Evolutionary conservation across 2,888 invertebrate species (phyloP).

Genomic region (Zaprionus lineosus): DNA sequence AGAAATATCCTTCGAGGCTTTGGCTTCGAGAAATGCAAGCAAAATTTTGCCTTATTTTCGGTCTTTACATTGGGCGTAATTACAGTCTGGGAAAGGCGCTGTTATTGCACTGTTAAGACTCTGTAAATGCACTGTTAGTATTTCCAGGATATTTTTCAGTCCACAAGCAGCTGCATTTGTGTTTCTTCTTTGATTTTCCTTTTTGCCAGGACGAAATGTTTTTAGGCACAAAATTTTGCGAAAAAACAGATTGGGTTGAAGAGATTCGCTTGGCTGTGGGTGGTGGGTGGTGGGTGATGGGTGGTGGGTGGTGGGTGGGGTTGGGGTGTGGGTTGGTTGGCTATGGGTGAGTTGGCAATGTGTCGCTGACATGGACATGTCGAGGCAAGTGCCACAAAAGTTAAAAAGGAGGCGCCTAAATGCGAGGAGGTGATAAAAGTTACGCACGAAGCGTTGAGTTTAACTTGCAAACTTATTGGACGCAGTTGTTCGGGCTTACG

Average conservation of each 20-base stretch:
- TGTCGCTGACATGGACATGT: slow-evolving; percentile 24
- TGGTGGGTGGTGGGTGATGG: no score
- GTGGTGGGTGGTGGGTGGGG: no score
- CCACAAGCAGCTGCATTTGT: no score
- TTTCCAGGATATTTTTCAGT: slow-evolving; percentile 17
- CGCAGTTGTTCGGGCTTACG: slow-evolving; percentile 38
- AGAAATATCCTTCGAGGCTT: no score
- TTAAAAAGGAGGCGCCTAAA: slow-evolving; percentile 26
- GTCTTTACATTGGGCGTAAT: no score
- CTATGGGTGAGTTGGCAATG: neutral
- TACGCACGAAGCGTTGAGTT: slow-evolving; percentile 32
- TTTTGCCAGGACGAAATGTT: slow-evolving; percentile 1
- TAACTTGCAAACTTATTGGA: slow-evolving; percentile 46
- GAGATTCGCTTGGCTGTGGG: neutral
- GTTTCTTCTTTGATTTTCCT: neutral
- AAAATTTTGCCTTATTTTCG: no score
- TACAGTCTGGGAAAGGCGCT: no score
- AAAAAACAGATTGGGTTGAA: neutral
- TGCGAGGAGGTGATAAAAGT: slow-evolving; percentile 41
- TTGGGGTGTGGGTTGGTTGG: neutral
- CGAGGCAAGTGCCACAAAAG: slow-evolving; percentile 37
- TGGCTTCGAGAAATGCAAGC: no score
- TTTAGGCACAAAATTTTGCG: slow-evolving; percentile 33
- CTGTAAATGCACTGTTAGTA: neutral
- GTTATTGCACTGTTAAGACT: no score